Evolutionary conservation across 2,888 invertebrate species (phyloP).

Genomic region (Zhengitettix transpicula): DNA sequence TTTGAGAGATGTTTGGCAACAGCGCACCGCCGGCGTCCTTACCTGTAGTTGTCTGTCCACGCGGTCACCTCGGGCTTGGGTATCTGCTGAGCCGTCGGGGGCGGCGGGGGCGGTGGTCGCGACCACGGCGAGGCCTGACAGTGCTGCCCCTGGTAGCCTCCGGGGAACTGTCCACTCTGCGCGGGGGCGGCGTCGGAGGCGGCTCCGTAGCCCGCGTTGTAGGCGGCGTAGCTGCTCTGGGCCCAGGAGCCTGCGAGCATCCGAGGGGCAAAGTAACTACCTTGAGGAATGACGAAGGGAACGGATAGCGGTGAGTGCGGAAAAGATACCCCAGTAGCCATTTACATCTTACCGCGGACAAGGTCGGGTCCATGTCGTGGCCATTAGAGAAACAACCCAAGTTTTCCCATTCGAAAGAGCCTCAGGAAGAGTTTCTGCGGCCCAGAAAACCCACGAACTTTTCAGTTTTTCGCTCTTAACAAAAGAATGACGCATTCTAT

Average conservation of each 20-base stretch:
- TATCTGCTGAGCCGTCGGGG: neutral
- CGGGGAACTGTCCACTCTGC: neutral
- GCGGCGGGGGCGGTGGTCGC: neutral
- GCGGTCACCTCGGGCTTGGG: neutral
- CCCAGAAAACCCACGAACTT: too few species aligned
- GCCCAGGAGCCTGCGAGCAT: constrained; percentile 15
- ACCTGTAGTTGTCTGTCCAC: neutral
- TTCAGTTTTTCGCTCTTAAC: too few species aligned
- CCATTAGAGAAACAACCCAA: too few species aligned
- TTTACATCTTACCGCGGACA: constrained; percentile 6
- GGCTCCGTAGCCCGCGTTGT: constrained; percentile 15
- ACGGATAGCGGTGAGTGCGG: too few species aligned
- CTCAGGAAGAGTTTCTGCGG: too few species aligned
- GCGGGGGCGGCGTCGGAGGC: constrained; percentile 9
- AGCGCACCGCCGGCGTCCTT: too few species aligned
- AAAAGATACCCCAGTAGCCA: constrained; percentile 15
- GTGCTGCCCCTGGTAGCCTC: neutral
- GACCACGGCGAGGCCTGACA: neutral
- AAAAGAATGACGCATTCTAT: too few species aligned
- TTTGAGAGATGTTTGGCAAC: too few species aligned
- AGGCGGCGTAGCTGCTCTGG: constrained; percentile 12
- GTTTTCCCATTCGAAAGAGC: too few species aligned
- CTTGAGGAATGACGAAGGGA: too few species aligned
- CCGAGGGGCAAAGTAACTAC: too few species aligned
- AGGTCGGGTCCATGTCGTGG: neutral